Evolutionary conservation across 2,113 vertebrate genomes (phyloP).

Genomic region (Antechinus flavipes): DNA sequence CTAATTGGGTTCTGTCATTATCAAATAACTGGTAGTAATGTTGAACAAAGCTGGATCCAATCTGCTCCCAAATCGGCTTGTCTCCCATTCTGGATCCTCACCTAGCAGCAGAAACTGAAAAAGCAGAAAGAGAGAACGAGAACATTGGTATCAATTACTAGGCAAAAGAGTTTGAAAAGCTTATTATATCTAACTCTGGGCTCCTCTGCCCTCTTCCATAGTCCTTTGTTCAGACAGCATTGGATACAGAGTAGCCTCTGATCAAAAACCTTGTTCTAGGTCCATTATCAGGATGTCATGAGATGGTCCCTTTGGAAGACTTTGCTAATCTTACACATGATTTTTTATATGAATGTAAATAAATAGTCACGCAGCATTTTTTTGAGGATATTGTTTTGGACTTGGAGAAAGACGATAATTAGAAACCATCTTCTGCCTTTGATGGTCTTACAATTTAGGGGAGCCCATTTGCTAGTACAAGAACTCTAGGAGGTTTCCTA

Average conservation of each 20-base stretch:
- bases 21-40: slow-evolving; percentile 99
- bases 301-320: background rate
- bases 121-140: slow-evolving; percentile 43
- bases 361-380: background rate
- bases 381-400: background rate
- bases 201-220: background rate
- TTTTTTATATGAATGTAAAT: background rate
- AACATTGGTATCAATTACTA: slow-evolving; percentile 17
- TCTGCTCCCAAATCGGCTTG: slow-evolving; percentile 98
- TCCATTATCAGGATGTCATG: background rate
- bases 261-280: background rate
- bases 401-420: background rate
- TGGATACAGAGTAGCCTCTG: background rate
- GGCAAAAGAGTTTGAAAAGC: background rate
- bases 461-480: background rate
- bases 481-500: background rate
- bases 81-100: slow-evolving; percentile 96
- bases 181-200: background rate
- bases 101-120: slow-evolving; percentile 88
- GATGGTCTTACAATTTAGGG: background rate
- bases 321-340: background rate
- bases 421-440: background rate
- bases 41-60: slow-evolving; percentile 98
- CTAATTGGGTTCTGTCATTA: slow-evolving; percentile 94
- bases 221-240: slow-evolving; percentile 21